phyloP scores from a whole-genome alignment of 2,888 invertebrate species.

The Pandemis corylana region DNA sequence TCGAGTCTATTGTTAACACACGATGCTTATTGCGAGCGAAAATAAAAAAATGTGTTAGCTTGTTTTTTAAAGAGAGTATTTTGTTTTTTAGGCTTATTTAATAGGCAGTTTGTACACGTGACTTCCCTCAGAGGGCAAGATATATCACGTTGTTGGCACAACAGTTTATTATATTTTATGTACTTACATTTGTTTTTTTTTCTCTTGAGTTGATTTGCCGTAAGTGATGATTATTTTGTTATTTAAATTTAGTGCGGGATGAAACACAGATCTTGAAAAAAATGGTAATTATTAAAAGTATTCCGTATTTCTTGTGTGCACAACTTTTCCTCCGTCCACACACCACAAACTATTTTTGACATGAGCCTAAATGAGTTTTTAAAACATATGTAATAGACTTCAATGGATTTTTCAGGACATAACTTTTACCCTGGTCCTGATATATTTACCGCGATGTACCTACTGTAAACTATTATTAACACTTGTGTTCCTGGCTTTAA shows the following conservation, averaged over 20 bases:
- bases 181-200: too few relatives aligned
- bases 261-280: background rate
- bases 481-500: constrained; percentile 82
- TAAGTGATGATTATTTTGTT: background rate
- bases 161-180: too few relatives aligned
- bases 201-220: background rate
- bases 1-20: background rate
- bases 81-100: background rate
- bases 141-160: too few relatives aligned
- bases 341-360: background rate
- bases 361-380: constrained; percentile 11
- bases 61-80: background rate
- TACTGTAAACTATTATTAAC: constrained; percentile 61
- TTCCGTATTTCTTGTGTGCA: constrained; percentile 1
- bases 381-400: constrained; percentile 1
- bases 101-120: background rate
- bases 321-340: constrained; percentile 21
- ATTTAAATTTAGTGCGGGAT: background rate
- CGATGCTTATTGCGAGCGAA: background rate
- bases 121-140: background rate
- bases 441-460: constrained; percentile 53
- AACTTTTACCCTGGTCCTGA: constrained; percentile 16
- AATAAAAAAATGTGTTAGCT: background rate
- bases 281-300: background rate
- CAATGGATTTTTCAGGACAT: constrained; percentile 17